phyloP scores from a whole-genome alignment of 2,113 vertebrate species.

The Hypanus sabinus region DNA sequence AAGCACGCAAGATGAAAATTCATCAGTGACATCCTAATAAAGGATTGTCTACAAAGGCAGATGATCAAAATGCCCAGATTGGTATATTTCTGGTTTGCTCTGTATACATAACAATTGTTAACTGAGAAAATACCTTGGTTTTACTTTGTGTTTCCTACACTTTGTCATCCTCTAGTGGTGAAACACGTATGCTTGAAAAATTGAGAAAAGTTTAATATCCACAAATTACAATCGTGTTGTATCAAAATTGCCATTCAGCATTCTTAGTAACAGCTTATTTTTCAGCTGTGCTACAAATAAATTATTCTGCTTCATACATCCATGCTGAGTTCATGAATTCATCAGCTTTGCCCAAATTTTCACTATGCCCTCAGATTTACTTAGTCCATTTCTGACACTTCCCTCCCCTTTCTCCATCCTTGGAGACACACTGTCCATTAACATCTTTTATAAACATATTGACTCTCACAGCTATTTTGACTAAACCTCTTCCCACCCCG shows the following conservation, averaged over 20 bases:
- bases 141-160: not conserved
- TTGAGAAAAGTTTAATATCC: not conserved
- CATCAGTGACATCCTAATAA: not conserved
- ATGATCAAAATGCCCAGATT: not conserved
- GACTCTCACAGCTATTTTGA: too few relatives aligned
- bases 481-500: too few relatives aligned
- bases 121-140: not conserved
- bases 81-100: not conserved
- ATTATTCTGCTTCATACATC: not conserved
- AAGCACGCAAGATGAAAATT: not conserved
- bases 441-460: too few relatives aligned
- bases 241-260: not conserved
- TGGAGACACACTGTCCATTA: too few relatives aligned
- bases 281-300: not conserved
- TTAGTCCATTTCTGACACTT: too few relatives aligned
- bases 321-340: too few relatives aligned
- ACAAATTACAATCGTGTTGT: not conserved
- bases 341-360: too few relatives aligned
- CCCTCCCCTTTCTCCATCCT: too few relatives aligned
- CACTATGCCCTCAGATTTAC: too few relatives aligned
- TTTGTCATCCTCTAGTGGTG: slow-evolving; percentile 35
- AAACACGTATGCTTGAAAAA: not conserved
- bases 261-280: not conserved
- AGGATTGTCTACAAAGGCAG: not conserved
- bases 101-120: not conserved